These are phyloP conservation scores for Sebastes ruberrimus DNA, from an alignment of 2,797 vertebrate species.

Conservation along the genomic window DNA sequence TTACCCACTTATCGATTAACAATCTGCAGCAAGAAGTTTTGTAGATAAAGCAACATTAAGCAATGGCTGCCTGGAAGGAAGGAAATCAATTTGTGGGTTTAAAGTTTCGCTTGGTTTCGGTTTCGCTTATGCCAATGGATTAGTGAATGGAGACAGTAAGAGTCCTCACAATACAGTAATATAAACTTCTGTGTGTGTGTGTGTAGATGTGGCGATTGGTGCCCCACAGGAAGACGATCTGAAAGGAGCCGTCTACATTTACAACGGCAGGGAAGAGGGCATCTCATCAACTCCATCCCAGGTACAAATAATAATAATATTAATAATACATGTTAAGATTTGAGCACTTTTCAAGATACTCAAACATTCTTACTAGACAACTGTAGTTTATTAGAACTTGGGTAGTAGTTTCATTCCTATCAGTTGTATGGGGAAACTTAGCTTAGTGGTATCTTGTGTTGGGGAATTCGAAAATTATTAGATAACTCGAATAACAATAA, in stretches of 20 bases:
- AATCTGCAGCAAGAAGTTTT: neutral
- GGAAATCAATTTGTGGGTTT: neutral
- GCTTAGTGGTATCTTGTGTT: neutral
- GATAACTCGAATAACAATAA: neutral
- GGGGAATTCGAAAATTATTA: neutral
- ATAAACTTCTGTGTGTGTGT: neutral
- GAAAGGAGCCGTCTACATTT: constrained; percentile 93
- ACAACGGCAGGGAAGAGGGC: constrained; percentile 91
- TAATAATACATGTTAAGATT: neutral
- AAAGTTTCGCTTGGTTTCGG: neutral
- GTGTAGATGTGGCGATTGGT: constrained; percentile 91
- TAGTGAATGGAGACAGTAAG: neutral
- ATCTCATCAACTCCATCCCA: constrained; percentile 90
- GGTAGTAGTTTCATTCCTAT: neutral
- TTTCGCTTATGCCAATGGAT: neutral
- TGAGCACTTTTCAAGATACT: neutral
- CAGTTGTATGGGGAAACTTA: neutral
- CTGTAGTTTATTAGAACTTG: neutral
- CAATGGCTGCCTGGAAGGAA: neutral
- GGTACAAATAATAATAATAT: constrained; percentile 72
- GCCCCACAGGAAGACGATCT: constrained; percentile 96
- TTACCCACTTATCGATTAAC: neutral
- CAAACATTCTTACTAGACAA: neutral
- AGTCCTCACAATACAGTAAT: neutral
- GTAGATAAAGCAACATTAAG: neutral